These are phyloP conservation scores for Engystomops pustulosus DNA, from an alignment of 2,113 vertebrate species.

Conservation along the genomic window DNA sequence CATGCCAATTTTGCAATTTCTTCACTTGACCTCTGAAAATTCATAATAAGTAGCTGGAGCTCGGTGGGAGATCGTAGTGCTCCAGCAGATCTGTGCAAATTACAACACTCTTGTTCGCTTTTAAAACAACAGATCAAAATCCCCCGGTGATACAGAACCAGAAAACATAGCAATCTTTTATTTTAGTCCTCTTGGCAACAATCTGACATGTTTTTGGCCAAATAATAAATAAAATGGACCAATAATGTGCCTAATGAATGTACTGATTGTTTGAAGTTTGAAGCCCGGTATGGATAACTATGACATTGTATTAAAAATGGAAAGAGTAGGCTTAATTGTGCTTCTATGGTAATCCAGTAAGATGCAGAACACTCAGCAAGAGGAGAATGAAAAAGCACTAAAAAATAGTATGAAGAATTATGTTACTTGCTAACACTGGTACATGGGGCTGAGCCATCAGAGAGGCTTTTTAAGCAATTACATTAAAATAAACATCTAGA, in stretches of 20 bases:
- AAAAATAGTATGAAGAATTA: not conserved
- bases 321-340: slow-evolving; percentile 31
- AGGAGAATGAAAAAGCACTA: not conserved
- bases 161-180: slow-evolving; percentile 38
- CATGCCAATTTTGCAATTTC: slow-evolving; percentile 51
- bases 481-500: not conserved
- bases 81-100: slow-evolving; percentile 52
- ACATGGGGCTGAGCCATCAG: not conserved
- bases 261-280: slow-evolving; percentile 20
- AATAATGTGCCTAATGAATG: slow-evolving; percentile 6
- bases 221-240: slow-evolving; percentile 14
- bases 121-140: slow-evolving; percentile 54
- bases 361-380: slow-evolving; percentile 4
- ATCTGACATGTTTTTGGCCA: slow-evolving; percentile 2
- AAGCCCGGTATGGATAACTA: slow-evolving; percentile 15
- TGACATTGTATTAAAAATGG: not conserved
- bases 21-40: slow-evolving; percentile 57
- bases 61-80: slow-evolving; percentile 40
- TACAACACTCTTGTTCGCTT: slow-evolving; percentile 40
- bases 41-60: slow-evolving; percentile 55
- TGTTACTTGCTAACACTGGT: not conserved
- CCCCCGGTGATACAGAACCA: slow-evolving; percentile 11
- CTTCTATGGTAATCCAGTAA: not conserved
- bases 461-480: not conserved
- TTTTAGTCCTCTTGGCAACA: slow-evolving; percentile 25